Evolutionary conservation across 2,113 vertebrate species (phyloP).

Genomic region (Orientallactaga bullata): DNA sequence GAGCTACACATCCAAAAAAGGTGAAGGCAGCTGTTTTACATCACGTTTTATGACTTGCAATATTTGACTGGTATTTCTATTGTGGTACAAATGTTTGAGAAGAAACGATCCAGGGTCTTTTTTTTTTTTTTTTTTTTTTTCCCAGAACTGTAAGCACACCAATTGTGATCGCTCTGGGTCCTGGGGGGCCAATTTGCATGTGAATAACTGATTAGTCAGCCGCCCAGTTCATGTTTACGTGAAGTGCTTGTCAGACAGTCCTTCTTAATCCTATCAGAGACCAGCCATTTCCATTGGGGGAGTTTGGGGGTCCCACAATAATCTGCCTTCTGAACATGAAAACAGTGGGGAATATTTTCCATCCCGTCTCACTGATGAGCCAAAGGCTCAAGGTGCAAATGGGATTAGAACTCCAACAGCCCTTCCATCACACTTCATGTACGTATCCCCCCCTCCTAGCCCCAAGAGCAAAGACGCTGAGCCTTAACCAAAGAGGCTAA

Average conservation of each 20-base stretch:
- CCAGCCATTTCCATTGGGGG: conserved; percentile 48
- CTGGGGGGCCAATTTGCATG: conserved; percentile 74
- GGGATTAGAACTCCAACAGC: conserved; percentile 14
- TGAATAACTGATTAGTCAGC: conserved; percentile 76
- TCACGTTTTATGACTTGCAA: conserved; percentile 83
- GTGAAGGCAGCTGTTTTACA: conserved; percentile 83
- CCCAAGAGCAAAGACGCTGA: neutral
- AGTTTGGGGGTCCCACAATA: conserved; percentile 41
- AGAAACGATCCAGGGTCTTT: conserved; percentile 31
- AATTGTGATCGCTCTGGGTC: conserved; percentile 51
- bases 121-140: too few relatives aligned
- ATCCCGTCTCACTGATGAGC: conserved; percentile 25
- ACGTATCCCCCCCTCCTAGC: neutral
- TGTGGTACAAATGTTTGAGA: conserved; percentile 70
- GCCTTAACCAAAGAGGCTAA: neutral
- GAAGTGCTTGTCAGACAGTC: conserved; percentile 17
- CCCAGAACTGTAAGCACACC: conserved; percentile 68
- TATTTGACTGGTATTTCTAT: conserved; percentile 80
- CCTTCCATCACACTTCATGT: neutral
- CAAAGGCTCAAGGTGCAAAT: conserved; percentile 65
- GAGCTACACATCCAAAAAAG: conserved; percentile 62
- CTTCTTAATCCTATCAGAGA: conserved; percentile 12
- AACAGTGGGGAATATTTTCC: conserved; percentile 59
- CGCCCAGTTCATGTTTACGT: conserved; percentile 44
- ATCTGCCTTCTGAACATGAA: conserved; percentile 47